Percentiles rank a stretch among this genome's conserved stretches.
Conservation (phyloP, 1,140 invertebrate genomes). For the Subanguina moxae region DNA sequence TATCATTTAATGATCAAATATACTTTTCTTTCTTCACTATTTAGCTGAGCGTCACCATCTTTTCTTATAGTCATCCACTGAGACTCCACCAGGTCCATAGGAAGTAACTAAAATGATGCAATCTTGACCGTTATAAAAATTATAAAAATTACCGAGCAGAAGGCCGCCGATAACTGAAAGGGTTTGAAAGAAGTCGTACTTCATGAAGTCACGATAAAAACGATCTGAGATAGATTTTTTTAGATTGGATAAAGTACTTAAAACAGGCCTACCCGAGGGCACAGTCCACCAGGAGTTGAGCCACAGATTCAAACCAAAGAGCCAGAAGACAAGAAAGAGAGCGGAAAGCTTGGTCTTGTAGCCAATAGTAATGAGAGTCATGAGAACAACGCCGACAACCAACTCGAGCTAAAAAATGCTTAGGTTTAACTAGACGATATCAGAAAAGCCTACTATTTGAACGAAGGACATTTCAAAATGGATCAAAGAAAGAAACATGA, state of each 20-base stretch:
- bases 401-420: conserved; percentile 73
- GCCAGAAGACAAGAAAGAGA: conserved; percentile 81
- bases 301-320: conserved; percentile 86
- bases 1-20: too few relatives aligned
- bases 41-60: background rate
- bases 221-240: conserved; percentile 66
- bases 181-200: conserved; percentile 96
- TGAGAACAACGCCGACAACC: conserved; percentile 83
- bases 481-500: conserved; percentile 96
- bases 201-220: conserved; percentile 93
- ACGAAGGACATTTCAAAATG: conserved; percentile 85
- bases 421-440: background rate
- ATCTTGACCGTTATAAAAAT: too few relatives aligned
- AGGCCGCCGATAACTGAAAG: conserved; percentile 91
- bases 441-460: conserved; percentile 63
- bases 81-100: conserved; percentile 92
- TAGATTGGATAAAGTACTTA: too few relatives aligned
- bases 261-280: conserved; percentile 67
- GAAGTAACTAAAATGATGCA: conserved; percentile 71
- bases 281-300: conserved; percentile 97
- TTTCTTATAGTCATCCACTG: conserved; percentile 99
- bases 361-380: conserved; percentile 91
- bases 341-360: conserved; percentile 98
- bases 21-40: too few relatives aligned
- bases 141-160: conserved; percentile 68